These are phyloP conservation scores for Aphidius colemani DNA, from an alignment of 2,888 invertebrate species.

Conservation along the genomic window DNA sequence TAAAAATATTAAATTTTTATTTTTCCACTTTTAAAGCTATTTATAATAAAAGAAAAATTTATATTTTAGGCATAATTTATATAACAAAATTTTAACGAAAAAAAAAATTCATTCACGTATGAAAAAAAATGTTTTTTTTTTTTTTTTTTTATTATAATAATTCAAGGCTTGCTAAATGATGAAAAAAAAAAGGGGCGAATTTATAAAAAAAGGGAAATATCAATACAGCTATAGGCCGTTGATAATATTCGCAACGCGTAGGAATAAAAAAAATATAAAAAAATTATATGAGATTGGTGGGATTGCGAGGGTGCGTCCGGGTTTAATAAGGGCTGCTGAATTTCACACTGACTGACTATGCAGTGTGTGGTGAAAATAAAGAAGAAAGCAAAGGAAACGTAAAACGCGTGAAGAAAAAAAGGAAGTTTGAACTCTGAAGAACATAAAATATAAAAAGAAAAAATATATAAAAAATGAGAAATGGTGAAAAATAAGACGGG, in stretches of 20 bases:
- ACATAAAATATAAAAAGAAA: slow-evolving; percentile 17
- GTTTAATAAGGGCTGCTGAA: slow-evolving; percentile 58
- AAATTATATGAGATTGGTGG: neutral
- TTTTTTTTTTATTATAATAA: neutral
- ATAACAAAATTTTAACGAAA: no score
- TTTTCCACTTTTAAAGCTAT: no score
- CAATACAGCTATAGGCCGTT: slow-evolving; percentile 11
- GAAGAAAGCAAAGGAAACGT: slow-evolving; percentile 1
- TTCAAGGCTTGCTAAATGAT: neutral
- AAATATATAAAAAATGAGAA: slow-evolving; percentile 19
- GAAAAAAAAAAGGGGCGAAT: slow-evolving; percentile 5
- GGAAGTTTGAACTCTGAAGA: slow-evolving; percentile 22
- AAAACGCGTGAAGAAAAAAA: slow-evolving; percentile 17
- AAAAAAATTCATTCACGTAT: no score
- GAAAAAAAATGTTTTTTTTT: neutral
- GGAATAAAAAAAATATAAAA: neutral
- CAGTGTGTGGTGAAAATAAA: slow-evolving; percentile 6
- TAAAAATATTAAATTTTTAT: neutral
- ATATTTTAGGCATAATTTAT: no score
- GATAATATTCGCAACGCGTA: slow-evolving; percentile 27
- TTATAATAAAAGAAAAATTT: no score
- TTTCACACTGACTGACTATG: slow-evolving; percentile 56
- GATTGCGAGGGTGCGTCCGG: slow-evolving; percentile 43
- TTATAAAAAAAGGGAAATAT: slow-evolving; percentile 16
- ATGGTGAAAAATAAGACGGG: slow-evolving; percentile 15